Evolutionary conservation across 2,113 vertebrate species (phyloP).

Genomic region (Syngnathus floridae): DNA sequence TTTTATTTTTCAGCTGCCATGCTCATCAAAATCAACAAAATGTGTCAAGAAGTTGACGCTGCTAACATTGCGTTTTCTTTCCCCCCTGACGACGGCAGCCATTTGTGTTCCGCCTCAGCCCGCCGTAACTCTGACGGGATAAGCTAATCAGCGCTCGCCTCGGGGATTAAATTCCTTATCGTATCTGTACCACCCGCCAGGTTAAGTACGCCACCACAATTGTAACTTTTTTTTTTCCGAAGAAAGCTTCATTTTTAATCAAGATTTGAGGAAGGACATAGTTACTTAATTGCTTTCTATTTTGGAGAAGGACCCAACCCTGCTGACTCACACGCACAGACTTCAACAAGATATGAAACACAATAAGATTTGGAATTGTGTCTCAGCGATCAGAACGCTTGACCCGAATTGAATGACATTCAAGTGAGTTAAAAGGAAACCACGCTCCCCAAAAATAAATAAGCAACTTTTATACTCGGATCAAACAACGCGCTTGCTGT

Average conservation of each 20-base stretch:
- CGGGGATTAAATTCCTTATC: constrained; percentile 68
- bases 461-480: too few species aligned
- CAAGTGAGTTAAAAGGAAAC: not conserved
- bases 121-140: constrained; percentile 41
- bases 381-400: not conserved
- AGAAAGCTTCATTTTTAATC: constrained; percentile 62
- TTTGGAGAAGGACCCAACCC: constrained; percentile 38
- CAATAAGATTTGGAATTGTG: not conserved
- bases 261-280: constrained; percentile 61
- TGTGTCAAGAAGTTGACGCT: constrained; percentile 21
- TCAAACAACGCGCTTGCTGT: too few species aligned
- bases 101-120: constrained; percentile 39
- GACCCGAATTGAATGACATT: not conserved
- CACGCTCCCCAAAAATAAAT: not conserved
- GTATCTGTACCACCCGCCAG: constrained; percentile 64
- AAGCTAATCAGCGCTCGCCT: constrained; percentile 63
- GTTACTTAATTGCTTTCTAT: constrained; percentile 66
- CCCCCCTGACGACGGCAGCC: constrained; percentile 23
- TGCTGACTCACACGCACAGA: not conserved
- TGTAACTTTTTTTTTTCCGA: constrained; percentile 61
- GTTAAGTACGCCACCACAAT: constrained; percentile 62
- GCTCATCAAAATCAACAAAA: not conserved
- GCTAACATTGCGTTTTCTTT: constrained; percentile 13
- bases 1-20: not conserved
- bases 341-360: not conserved